Evolutionary conservation across 2,888 invertebrate species (phyloP).

Genomic region (Lasius platythorax): DNA sequence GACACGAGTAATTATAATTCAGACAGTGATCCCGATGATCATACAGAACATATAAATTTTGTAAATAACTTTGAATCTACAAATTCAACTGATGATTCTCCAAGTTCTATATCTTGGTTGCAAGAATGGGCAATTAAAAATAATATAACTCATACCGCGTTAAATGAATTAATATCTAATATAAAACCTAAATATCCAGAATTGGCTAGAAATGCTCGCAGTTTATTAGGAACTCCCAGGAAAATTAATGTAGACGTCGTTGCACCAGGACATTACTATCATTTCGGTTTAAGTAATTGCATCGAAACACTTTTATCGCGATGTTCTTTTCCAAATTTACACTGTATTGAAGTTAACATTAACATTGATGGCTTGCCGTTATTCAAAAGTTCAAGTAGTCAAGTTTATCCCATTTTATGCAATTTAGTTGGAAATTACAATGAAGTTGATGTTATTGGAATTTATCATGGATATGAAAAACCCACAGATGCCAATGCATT

Average conservation of each 20-base stretch:
- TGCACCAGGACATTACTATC: constrained; percentile 10
- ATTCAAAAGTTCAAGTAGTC: neutral
- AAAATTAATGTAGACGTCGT: neutral
- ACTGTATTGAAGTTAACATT: too few relatives aligned
- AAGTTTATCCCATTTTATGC: constrained; percentile 9
- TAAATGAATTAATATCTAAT: neutral
- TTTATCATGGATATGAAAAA: constrained; percentile 17
- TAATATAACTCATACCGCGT: neutral
- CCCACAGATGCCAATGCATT: neutral
- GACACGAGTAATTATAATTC: too few relatives aligned
- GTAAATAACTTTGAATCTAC: too few relatives aligned
- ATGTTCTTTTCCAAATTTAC: neutral
- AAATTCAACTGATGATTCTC: too few relatives aligned
- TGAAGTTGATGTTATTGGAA: constrained; percentile 6
- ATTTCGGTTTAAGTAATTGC: neutral
- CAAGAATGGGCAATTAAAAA: constrained; percentile 2
- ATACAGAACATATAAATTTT: too few relatives aligned
- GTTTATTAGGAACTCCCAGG: neutral
- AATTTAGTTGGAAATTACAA: constrained; percentile 23
- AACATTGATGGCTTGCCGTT: too few relatives aligned
- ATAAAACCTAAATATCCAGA: neutral
- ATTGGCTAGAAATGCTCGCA: constrained; percentile 1
- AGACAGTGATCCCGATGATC: too few relatives aligned
- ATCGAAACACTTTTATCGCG: constrained; percentile 5
- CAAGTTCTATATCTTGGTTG: neutral